Base-by-base conservation (phyloP, 2,113 vertebrate species). In the Neolamprologus sp. region DNA sequence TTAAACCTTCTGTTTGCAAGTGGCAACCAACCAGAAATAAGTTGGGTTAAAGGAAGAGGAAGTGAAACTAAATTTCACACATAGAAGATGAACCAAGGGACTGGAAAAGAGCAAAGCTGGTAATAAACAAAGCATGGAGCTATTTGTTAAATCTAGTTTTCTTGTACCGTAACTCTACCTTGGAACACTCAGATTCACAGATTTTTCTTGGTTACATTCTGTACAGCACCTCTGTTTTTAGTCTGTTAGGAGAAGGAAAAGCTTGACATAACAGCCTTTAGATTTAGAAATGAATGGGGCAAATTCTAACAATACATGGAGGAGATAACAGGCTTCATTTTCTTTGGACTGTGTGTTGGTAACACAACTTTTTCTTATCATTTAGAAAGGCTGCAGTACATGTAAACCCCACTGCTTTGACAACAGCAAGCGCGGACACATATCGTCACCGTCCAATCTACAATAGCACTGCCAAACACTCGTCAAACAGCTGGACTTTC, bases 401-500 rank as follows among this genome's bases (percentile, higher is more conserved):
- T 8, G 42, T 82, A 16, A 73, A 82, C 60, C 93, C 92, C 1
- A 95, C 94, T 45, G 23, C 90, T 31, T 19, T 47, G 37, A 28
- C 89, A 6, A 81, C 83, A 83, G 8, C 5, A 3, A 58, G 51
- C 23, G 42, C 40, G 57, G 73, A 86, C 7, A 14, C 21, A 6
- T 87, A 68, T 35, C 60, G 2, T 45, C 21, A 12, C 9, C 5
- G 19, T 51, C 60, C 79, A 2, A 85, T 28, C 80, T 83, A 33
- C 85, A 92, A 84, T 13, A 81, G 26, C 81, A 91, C 86, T 11
- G 80, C 54, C 90, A 94, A 83, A 42, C 54, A 88, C 21, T 82
- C 88, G 0, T 81, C 94, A 33, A 47, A 80, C 73, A 86, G 12
- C 84, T 96, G 96, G 96, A 94, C 89, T 65, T 96, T 96, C 86